phyloP scores from a whole-genome alignment of 1,140 invertebrate genomes.

The Nephila pilipes region DNA sequence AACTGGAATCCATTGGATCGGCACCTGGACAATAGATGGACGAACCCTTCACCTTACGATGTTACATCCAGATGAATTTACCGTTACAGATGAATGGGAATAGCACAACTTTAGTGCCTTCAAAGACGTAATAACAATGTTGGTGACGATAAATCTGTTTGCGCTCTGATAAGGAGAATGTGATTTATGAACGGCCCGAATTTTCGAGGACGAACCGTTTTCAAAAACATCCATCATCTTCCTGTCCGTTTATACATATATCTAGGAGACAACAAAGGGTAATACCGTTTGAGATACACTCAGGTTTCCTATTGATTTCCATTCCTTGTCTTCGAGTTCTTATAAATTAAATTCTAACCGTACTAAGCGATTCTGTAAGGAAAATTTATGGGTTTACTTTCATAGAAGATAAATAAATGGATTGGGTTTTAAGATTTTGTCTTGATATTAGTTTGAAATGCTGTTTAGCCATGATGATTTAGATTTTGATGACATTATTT shows the following conservation, averaged over 20 bases:
- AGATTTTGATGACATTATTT: too few species aligned
- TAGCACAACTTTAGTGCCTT: slow-evolving; percentile 54
- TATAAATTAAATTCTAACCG: slow-evolving; percentile 15
- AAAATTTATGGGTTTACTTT: not conserved
- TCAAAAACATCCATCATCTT: slow-evolving; percentile 66
- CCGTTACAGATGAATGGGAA: slow-evolving; percentile 45
- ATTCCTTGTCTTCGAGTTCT: not conserved
- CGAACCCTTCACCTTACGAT: slow-evolving; percentile 47
- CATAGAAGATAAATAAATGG: not conserved
- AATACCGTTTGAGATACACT: slow-evolving; percentile 1
- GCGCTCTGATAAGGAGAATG: slow-evolving; percentile 40
- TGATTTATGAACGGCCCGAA: slow-evolving; percentile 55
- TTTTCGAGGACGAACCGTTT: slow-evolving; percentile 64
- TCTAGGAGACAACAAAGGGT: not conserved
- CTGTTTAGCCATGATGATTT: not conserved
- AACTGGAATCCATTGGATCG: slow-evolving; percentile 54
- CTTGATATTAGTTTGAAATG: not conserved
- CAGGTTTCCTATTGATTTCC: slow-evolving; percentile 30
- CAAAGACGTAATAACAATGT: slow-evolving; percentile 72
- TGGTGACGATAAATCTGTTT: slow-evolving; percentile 71
- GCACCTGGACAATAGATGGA: slow-evolving; percentile 72
- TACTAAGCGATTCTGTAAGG: not conserved
- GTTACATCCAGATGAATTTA: slow-evolving; percentile 65
- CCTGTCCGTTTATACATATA: not conserved
- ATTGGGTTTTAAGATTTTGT: not conserved